Conservation (phyloP, 30 jellyfish, hydroid and myxozoan species). For the Sanderia malayensis region DNA sequence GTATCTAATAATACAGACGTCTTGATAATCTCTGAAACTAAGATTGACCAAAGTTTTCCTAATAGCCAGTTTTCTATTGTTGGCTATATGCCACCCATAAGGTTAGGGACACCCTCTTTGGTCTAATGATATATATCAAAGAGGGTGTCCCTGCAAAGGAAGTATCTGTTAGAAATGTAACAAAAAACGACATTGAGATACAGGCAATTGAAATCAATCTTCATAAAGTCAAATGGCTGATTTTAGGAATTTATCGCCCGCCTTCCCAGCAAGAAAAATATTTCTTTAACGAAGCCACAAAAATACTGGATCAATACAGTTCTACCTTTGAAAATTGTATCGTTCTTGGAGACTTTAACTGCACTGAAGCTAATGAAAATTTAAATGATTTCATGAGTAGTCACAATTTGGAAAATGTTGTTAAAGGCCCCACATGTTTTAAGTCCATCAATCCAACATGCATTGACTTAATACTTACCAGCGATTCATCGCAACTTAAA, state of each 20-base stretch:
- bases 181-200: constrained; percentile 22
- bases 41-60: constrained; percentile 40
- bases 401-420: neutral
- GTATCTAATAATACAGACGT: constrained; percentile 22
- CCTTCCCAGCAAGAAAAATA: constrained; percentile 18
- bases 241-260: constrained; percentile 30
- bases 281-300: constrained; percentile 3
- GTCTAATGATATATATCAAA: constrained; percentile 28
- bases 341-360: neutral
- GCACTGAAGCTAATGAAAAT: neutral
- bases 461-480: neutral
- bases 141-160: constrained; percentile 49
- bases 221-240: constrained; percentile 30
- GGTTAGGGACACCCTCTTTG: constrained; percentile 12
- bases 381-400: neutral
- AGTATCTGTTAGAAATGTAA: neutral
- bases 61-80: constrained; percentile 26
- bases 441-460: neutral
- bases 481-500: neutral
- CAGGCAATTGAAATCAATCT: constrained; percentile 28
- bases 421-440: neutral
- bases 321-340: neutral
- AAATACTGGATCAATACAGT: neutral
- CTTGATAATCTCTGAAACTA: constrained; percentile 28
- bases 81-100: constrained; percentile 51